A percentile compares a stretch with the other conserved stretches of the same genome.
Evolutionary conservation across 1,140 invertebrate genomes (phyloP).

Genomic region (Megalopta genalis): DNA sequence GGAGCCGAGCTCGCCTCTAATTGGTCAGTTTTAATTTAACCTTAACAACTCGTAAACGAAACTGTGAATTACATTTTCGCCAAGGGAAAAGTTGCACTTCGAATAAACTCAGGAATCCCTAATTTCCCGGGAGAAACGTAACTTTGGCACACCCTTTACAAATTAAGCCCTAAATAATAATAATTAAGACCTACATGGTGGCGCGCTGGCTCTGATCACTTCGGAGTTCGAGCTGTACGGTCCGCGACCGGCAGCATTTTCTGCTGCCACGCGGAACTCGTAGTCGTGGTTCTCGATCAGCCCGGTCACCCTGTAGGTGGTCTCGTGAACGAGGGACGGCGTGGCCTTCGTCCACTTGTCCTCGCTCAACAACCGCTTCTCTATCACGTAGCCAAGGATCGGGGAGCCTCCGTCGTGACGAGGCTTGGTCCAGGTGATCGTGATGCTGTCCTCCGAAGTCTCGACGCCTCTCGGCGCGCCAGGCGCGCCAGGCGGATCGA

Average conservation of each 20-base stretch:
- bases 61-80: too few relatives aligned
- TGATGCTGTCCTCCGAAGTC: constrained; percentile 95
- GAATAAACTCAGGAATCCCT: too few relatives aligned
- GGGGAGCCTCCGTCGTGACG: constrained; percentile 95
- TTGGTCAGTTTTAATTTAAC: too few relatives aligned
- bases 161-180: too few relatives aligned
- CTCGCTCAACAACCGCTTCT: constrained; percentile 93
- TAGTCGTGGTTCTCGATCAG: constrained; percentile 97
- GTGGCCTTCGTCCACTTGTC: constrained; percentile 95
- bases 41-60: too few relatives aligned
- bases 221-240: constrained; percentile 95
- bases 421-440: constrained; percentile 95
- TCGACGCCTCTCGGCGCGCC: constrained; percentile 92
- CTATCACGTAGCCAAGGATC: constrained; percentile 94
- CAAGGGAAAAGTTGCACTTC: too few relatives aligned
- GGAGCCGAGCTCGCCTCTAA: too few relatives aligned
- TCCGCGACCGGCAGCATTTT: constrained; percentile 97
- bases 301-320: constrained; percentile 90
- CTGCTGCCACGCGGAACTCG: constrained; percentile 97
- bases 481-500: constrained; percentile 94
- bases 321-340: constrained; percentile 90
- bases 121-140: too few relatives aligned
- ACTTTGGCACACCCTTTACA: too few relatives aligned
- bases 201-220: constrained; percentile 91
- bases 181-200: constrained; percentile 85